Evolutionary conservation across 2,888 invertebrate genomes (phyloP).

Genomic region (Heliothis peltigera): DNA sequence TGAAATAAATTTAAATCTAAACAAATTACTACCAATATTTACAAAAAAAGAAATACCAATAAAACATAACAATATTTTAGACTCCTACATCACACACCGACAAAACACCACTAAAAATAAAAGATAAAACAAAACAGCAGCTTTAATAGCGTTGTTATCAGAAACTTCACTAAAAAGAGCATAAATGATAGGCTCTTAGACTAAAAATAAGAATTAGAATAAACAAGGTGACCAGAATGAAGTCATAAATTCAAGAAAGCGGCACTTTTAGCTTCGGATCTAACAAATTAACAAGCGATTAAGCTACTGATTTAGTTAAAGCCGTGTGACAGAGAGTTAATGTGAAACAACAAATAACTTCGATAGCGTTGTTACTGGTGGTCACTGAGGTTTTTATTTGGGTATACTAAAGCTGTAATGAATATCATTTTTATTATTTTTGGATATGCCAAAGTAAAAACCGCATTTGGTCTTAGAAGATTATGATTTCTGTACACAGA

Average conservation of each 20-base stretch:
- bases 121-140: slow-evolving; percentile 59
- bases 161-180: slow-evolving; percentile 45
- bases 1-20: slow-evolving; percentile 1
- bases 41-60: neutral
- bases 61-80: neutral
- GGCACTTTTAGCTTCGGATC: slow-evolving; percentile 83
- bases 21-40: slow-evolving; percentile 21
- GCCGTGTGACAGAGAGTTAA: slow-evolving; percentile 80
- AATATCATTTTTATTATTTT: too few relatives aligned
- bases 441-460: too few relatives aligned
- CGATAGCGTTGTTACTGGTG: slow-evolving; percentile 73
- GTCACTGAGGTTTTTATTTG: slow-evolving; percentile 36
- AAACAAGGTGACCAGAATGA: slow-evolving; percentile 83
- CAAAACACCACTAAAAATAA: slow-evolving; percentile 30
- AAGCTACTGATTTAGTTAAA: slow-evolving; percentile 87
- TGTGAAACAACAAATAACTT: slow-evolving; percentile 82
- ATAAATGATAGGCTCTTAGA: slow-evolving; percentile 66
- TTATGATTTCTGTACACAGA: too few relatives aligned
- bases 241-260: slow-evolving; percentile 86
- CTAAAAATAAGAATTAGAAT: slow-evolving; percentile 74
- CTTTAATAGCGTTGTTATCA: slow-evolving; percentile 74
- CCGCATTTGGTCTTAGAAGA: too few relatives aligned
- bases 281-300: slow-evolving; percentile 89
- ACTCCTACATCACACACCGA: slow-evolving; percentile 15
- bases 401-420: neutral